A percentile compares a stretch with the other conserved stretches of the same genome.
phyloP scores from a whole-genome alignment of 2,888 invertebrate genomes.

The Papilio demoleus region DNA sequence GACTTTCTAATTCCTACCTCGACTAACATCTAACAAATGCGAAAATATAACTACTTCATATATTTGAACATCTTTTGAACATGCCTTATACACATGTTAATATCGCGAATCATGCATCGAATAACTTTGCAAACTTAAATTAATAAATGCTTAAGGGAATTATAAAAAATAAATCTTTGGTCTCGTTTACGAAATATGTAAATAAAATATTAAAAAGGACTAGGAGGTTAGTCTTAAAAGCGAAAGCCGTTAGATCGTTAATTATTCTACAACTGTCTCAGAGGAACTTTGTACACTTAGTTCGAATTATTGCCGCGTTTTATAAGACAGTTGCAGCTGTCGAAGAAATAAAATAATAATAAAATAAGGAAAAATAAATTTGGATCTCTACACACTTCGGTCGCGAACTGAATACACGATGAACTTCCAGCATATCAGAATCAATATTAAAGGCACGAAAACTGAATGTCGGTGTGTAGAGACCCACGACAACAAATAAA shows the following conservation, averaged over 20 bases:
- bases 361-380: slow-evolving; percentile 38
- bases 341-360: slow-evolving; percentile 31
- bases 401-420: slow-evolving; percentile 16
- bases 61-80: slow-evolving; percentile 23
- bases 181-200: slow-evolving; percentile 19
- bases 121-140: slow-evolving; percentile 25
- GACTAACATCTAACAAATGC: slow-evolving; percentile 13
- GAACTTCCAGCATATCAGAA: slow-evolving; percentile 47
- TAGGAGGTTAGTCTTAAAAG: slow-evolving; percentile 57
- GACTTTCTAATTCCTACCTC: slow-evolving; percentile 9
- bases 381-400: slow-evolving; percentile 41
- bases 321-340: slow-evolving; percentile 47
- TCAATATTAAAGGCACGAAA: slow-evolving; percentile 64
- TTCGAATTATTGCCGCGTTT: slow-evolving; percentile 50
- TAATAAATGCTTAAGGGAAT: slow-evolving; percentile 48
- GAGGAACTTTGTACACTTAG: slow-evolving; percentile 46
- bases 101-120: slow-evolving; percentile 46
- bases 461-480: slow-evolving; percentile 57
- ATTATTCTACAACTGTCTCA: slow-evolving; percentile 57
- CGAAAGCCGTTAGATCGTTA: slow-evolving; percentile 58
- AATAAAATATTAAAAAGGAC: slow-evolving; percentile 44
- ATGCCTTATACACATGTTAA: slow-evolving; percentile 37
- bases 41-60: slow-evolving; percentile 30
- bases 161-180: slow-evolving; percentile 37
- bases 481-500: slow-evolving; percentile 67